These are phyloP conservation scores for Palythoa heliodiscus DNA, from an alignment of 92 coral and sea anemone species.

Conservation along the genomic window DNA sequence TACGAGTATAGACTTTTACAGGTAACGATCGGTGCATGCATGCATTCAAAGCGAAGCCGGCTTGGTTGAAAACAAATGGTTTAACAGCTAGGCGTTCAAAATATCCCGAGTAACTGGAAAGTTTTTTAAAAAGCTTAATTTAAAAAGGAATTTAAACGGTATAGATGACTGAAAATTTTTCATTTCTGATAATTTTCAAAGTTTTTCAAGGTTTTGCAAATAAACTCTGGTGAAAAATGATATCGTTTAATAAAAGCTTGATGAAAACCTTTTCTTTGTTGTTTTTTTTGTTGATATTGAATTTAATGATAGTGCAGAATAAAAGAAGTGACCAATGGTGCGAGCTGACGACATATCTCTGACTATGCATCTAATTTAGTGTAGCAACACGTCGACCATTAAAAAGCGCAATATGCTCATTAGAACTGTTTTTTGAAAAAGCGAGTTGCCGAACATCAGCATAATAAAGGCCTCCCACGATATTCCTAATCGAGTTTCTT, in stretches of 20 bases:
- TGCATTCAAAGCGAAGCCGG: too few species aligned
- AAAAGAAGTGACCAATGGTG: neutral
- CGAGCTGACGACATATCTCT: neutral
- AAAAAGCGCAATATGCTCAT: slow-evolving; percentile 28
- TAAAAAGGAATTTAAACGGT: too few species aligned
- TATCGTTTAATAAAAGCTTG: neutral
- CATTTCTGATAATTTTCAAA: too few species aligned
- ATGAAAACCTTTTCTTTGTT: neutral
- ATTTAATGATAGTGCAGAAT: neutral
- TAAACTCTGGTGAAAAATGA: neutral
- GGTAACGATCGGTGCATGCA: too few species aligned
- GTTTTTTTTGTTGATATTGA: slow-evolving; percentile 2
- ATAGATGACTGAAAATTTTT: too few species aligned
- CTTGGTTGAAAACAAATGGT: too few species aligned
- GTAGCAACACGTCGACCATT: slow-evolving; percentile 3
- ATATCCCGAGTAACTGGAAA: too few species aligned
- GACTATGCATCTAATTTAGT: slow-evolving; percentile 32
- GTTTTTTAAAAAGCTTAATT: too few species aligned
- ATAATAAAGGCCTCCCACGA: slow-evolving; percentile 27
- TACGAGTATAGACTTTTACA: too few species aligned
- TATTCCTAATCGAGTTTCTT: slow-evolving; percentile 8
- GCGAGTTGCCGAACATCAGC: slow-evolving; percentile 13
- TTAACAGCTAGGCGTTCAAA: too few species aligned
- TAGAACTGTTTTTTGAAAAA: slow-evolving; percentile 18
- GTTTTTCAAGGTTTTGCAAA: neutral